Percentiles rank a stretch among this genome's conserved stretches.
Conservation (phyloP, 2,797 vertebrate genomes). For the Lacerta viridis region DNA sequence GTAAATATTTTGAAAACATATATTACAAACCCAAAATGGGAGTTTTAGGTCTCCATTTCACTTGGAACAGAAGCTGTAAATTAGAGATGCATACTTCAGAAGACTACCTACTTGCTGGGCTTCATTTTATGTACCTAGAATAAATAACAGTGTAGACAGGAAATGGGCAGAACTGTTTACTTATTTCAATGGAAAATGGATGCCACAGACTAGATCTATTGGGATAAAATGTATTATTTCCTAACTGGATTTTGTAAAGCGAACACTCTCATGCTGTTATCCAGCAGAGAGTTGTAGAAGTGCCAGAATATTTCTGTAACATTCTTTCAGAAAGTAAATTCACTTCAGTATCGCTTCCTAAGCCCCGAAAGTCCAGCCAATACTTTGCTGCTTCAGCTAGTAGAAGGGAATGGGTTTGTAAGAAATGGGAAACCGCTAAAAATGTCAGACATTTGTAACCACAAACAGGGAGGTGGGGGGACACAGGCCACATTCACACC, state of each 20-base stretch:
- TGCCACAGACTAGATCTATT: slow-evolving; percentile 28
- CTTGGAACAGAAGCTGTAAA: slow-evolving; percentile 65
- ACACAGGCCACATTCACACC: no score
- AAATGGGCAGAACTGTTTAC: slow-evolving; percentile 30
- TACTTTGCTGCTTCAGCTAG: background rate
- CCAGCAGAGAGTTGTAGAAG: slow-evolving; percentile 4
- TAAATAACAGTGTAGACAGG: slow-evolving; percentile 61
- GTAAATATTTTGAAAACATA: slow-evolving; percentile 53
- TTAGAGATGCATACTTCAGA: slow-evolving; percentile 60
- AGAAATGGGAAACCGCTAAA: slow-evolving; percentile 40
- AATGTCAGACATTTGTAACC: slow-evolving; percentile 35
- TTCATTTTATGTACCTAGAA: slow-evolving; percentile 56
- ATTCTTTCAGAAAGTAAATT: background rate
- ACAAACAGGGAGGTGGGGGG: background rate
- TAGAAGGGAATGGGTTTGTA: background rate
- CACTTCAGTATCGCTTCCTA: background rate
- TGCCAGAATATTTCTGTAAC: background rate
- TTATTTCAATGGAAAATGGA: slow-evolving; percentile 59
- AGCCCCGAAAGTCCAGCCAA: background rate
- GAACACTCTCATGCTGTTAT: background rate
- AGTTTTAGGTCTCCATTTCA: slow-evolving; percentile 52
- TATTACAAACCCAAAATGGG: slow-evolving; percentile 55
- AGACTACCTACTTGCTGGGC: slow-evolving; percentile 51
- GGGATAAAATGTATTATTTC: slow-evolving; percentile 24
- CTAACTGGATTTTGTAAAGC: background rate